phyloP scores from a whole-genome alignment of 2,113 vertebrate species.

The Fregetta grallaria region DNA sequence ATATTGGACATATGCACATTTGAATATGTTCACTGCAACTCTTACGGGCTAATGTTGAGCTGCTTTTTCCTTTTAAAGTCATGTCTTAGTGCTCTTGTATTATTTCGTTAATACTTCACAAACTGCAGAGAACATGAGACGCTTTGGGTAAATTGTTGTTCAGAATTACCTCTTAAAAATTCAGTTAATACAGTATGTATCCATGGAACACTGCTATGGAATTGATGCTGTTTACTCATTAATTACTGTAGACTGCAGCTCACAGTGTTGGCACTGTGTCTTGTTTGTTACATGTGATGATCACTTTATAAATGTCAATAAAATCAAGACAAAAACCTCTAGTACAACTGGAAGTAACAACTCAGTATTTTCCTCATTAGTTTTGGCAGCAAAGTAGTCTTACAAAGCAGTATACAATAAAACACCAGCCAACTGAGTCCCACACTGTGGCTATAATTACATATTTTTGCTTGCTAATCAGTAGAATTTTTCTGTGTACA shows the following conservation, averaged over 20 bases:
- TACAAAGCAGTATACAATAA: slow-evolving; percentile 26
- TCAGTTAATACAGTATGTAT: background rate
- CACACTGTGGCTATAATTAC: slow-evolving; percentile 63
- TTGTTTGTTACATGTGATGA: slow-evolving; percentile 61
- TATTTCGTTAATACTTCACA: background rate
- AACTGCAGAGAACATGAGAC: background rate
- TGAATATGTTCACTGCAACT: background rate
- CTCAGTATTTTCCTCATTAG: slow-evolving; percentile 66
- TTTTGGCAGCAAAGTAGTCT: slow-evolving; percentile 54
- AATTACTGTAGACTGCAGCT: slow-evolving; percentile 38
- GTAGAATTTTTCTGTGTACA: slow-evolving; percentile 59
- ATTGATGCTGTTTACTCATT: slow-evolving; percentile 21
- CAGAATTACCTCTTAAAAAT: background rate
- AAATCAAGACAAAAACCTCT: slow-evolving; percentile 67
- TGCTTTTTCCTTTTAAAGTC: background rate
- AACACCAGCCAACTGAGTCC: slow-evolving; percentile 54
- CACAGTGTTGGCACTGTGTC: slow-evolving; percentile 42
- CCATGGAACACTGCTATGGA: background rate
- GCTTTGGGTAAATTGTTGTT: background rate
- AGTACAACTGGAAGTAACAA: slow-evolving; percentile 59
- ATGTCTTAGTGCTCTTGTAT: background rate
- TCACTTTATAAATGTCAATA: slow-evolving; percentile 72
- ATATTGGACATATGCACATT: background rate
- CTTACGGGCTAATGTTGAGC: background rate
- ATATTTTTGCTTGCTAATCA: slow-evolving; percentile 67